Evolutionary conservation across 2,888 invertebrate species (phyloP).

Genomic region (Eilema caniola): DNA sequence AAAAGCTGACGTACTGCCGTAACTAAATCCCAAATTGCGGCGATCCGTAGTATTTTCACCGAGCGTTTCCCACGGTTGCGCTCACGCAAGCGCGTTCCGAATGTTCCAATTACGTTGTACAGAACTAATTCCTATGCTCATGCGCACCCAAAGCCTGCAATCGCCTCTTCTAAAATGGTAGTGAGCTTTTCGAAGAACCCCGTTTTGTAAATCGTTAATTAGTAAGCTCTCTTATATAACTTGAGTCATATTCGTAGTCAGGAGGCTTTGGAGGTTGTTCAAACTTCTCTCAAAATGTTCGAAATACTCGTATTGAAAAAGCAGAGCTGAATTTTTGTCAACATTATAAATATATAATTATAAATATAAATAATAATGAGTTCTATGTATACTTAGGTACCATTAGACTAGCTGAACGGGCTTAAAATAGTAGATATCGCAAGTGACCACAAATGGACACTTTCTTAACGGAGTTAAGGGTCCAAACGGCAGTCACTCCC

Average conservation of each 20-base stretch:
- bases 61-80: conserved; percentile 76
- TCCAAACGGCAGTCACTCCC: too few relatives aligned
- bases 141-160: conserved; percentile 60
- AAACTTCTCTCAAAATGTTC: not conserved
- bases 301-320: not conserved
- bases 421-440: too few relatives aligned
- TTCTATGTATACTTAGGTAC: too few relatives aligned
- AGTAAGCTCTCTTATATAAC: conserved; percentile 32
- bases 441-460: too few relatives aligned
- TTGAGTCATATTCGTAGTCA: not conserved
- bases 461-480: too few relatives aligned
- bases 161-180: conserved; percentile 46
- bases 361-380: too few relatives aligned
- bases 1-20: conserved; percentile 64
- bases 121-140: conserved; percentile 70
- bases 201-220: conserved; percentile 45
- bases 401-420: too few relatives aligned
- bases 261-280: not conserved
- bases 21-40: conserved; percentile 72
- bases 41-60: conserved; percentile 73
- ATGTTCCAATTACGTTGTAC: conserved; percentile 67
- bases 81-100: conserved; percentile 76
- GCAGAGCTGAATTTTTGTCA: too few relatives aligned
- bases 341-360: too few relatives aligned
- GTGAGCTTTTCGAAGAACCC: conserved; percentile 41